These are phyloP conservation scores for Notolepis coatsorum DNA, from an alignment of 2,797 vertebrate species.

Conservation along the genomic window DNA sequence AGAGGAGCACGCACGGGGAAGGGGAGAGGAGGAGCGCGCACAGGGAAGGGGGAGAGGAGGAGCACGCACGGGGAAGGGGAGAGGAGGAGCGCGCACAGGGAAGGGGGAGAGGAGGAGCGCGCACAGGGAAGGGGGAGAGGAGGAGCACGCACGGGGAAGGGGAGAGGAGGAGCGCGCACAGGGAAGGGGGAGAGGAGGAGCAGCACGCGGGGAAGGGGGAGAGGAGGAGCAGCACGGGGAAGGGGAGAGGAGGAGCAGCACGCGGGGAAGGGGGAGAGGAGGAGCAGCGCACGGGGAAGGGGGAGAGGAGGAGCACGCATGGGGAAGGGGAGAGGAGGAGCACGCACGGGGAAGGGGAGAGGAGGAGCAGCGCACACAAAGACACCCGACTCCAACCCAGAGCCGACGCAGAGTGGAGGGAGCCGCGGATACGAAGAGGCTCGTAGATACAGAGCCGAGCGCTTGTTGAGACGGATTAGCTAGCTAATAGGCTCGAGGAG, in stretches of 20 bases:
- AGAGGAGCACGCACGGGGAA: constrained; percentile 57
- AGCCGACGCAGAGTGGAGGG: no score
- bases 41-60: no score
- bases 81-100: constrained; percentile 53
- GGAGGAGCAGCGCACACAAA: constrained; percentile 28
- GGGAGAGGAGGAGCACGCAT: constrained; percentile 54
- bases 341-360: no score
- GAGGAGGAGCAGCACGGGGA: constrained; percentile 39
- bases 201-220: constrained; percentile 39
- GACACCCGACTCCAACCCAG: constrained; percentile 27
- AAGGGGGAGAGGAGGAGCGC: constrained; percentile 24
- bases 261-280: no score
- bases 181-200: constrained; percentile 9
- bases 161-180: constrained; percentile 52
- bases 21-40: constrained; percentile 26
- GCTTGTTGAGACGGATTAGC: background rate
- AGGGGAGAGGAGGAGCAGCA: constrained; percentile 29
- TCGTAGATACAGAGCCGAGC: background rate
- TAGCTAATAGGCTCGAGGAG: background rate
- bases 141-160: constrained; percentile 54
- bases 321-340: constrained; percentile 6
- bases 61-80: constrained; percentile 49
- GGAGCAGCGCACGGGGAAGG: constrained; percentile 43
- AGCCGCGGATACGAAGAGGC: no score
- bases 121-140: no score